Conservation (phyloP, 1,140 invertebrate genomes). For the Drosophila simulans region DNA sequence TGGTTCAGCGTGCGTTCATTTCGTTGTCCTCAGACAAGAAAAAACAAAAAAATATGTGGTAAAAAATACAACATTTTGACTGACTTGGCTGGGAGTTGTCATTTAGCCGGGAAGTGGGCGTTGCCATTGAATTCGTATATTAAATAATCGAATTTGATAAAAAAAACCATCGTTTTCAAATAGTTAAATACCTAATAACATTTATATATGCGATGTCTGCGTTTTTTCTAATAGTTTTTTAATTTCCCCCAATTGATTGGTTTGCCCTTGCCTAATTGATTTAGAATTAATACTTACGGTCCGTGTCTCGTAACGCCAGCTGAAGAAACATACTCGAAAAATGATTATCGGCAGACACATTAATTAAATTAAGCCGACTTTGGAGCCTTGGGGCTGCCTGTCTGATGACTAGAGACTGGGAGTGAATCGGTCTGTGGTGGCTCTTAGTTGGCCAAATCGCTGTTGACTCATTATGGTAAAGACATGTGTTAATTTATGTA, state of each 20-base stretch:
- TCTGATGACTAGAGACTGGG: constrained; percentile 21
- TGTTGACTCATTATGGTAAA: constrained; percentile 73
- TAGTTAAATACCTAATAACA: too few relatives aligned
- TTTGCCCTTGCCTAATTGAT: constrained; percentile 35
- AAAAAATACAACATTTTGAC: constrained; percentile 22
- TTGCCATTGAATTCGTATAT: too few relatives aligned
- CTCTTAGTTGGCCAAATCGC: constrained; percentile 37
- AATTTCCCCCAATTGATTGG: constrained; percentile 20
- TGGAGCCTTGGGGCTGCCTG: constrained; percentile 20
- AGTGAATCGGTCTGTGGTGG: neutral
- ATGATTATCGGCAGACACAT: constrained; percentile 53
- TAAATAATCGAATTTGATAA: too few relatives aligned
- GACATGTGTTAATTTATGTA: constrained; percentile 83
- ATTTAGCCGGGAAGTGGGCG: too few relatives aligned
- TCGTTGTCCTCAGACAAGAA: constrained; percentile 3
- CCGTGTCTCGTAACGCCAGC: constrained; percentile 4
- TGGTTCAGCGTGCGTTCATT: constrained; percentile 27
- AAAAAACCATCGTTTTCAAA: too few relatives aligned
- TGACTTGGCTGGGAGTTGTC: constrained; percentile 5
- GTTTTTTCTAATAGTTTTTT: constrained; percentile 15
- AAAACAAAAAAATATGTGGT: constrained; percentile 2
- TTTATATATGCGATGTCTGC: neutral
- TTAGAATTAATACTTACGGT: constrained; percentile 34
- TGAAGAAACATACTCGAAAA: constrained; percentile 19
- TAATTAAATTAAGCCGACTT: constrained; percentile 67